Percentiles rank a stretch among this genome's conserved stretches.
Evolutionary conservation across 2,888 invertebrate genomes (phyloP).

Genomic region (Acanthosepion esculentum): DNA sequence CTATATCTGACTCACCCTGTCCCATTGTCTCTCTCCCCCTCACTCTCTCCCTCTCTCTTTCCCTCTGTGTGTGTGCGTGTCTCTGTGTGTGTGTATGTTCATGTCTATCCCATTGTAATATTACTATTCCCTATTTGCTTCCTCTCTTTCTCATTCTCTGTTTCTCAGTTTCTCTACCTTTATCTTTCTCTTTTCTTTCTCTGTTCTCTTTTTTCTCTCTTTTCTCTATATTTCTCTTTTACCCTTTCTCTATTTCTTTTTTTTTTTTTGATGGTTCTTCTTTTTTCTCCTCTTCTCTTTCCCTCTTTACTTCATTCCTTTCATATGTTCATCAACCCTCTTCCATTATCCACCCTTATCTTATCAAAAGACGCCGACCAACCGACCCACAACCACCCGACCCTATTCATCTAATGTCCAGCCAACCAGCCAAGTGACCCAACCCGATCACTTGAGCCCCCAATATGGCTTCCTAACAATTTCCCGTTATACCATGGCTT

Average conservation of each 20-base stretch:
- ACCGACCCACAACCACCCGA: background rate
- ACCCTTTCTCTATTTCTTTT: background rate
- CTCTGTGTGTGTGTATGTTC: no score
- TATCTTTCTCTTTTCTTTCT: no score
- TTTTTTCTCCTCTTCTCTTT: background rate
- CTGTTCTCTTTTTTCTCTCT: background rate
- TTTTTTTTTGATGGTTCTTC: background rate
- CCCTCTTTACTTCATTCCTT: background rate
- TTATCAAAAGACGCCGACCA: constrained; percentile 10
- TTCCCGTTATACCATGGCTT: background rate
- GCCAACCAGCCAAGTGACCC: background rate
- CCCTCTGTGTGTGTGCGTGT: no score
- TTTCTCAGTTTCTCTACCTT: background rate
- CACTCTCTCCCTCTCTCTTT: background rate
- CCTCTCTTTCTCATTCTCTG: background rate
- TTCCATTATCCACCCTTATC: background rate
- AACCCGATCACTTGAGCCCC: background rate
- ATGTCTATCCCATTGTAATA: no score
- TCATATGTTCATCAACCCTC: background rate
- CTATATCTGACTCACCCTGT: background rate
- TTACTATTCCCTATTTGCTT: no score
- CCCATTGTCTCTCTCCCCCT: background rate
- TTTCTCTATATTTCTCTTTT: background rate
- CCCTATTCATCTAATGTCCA: background rate
- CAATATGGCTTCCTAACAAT: background rate